Conservation (phyloP, 2,797 vertebrate species). For the Anguilla marmorata region DNA sequence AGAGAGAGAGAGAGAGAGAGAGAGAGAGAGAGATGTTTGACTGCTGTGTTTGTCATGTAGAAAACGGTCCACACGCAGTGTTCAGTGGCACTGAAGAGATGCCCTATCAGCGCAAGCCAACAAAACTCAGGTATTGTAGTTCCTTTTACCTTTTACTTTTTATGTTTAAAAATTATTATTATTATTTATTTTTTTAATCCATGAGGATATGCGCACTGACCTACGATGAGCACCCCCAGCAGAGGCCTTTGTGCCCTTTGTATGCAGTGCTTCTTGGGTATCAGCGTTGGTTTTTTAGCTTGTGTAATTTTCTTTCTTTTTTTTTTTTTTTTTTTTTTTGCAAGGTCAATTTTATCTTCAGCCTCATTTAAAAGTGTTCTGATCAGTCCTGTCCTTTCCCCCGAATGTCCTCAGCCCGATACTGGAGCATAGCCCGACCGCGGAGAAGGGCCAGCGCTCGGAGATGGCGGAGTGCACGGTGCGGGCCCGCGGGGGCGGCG, state of each 20-base stretch:
- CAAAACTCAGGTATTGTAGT: constrained; percentile 78
- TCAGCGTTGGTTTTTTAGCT: no score
- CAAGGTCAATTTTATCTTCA: neutral
- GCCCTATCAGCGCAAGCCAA: constrained; percentile 56
- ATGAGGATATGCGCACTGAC: neutral
- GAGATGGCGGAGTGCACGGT: constrained; percentile 7
- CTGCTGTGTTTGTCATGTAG: constrained; percentile 52
- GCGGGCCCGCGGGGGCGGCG: constrained; percentile 22
- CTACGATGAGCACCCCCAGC: no score
- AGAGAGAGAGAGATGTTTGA: neutral
- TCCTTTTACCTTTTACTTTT: neutral
- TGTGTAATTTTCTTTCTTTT: no score
- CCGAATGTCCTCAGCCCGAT: constrained; percentile 67
- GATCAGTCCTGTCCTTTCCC: neutral
- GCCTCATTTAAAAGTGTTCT: neutral
- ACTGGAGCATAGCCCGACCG: constrained; percentile 64
- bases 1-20: no score
- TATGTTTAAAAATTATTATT: neutral
- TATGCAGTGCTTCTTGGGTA: no score
- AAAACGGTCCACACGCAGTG: constrained; percentile 53
- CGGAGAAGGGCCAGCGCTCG: constrained; percentile 40
- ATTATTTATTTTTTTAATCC: no score
- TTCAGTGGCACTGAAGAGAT: constrained; percentile 61
- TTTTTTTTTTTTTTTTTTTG: neutral
- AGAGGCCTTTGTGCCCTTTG: no score